Conservation (phyloP, 2,797 vertebrate species). For the Euthynnus affinis region DNA sequence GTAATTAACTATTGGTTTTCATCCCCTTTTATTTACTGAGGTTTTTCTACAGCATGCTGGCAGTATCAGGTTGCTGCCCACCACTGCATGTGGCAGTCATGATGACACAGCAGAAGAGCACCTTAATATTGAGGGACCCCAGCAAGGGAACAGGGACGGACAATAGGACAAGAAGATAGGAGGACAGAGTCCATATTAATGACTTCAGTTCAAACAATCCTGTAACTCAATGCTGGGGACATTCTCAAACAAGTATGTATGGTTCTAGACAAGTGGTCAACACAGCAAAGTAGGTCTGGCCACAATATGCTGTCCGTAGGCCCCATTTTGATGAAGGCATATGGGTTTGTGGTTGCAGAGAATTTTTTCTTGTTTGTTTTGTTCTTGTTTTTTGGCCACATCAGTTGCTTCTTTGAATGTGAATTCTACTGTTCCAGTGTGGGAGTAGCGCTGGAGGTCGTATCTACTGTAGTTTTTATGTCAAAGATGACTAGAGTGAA, state of each 20-base stretch:
- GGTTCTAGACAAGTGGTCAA: not conserved
- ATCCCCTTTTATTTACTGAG: constrained; percentile 51
- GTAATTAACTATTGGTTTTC: constrained; percentile 74
- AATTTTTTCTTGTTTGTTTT: too few relatives aligned
- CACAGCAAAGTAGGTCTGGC: constrained; percentile 1
- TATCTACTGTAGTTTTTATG: not conserved
- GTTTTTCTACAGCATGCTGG: not conserved
- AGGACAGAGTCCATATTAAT: not conserved
- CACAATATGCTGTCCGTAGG: not conserved
- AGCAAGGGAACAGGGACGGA: not conserved
- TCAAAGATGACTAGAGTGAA: not conserved
- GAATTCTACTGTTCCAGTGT: not conserved
- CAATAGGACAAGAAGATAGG: not conserved
- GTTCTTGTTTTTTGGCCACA: not conserved
- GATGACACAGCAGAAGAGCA: not conserved
- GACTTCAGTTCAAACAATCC: not conserved
- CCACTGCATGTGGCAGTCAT: not conserved
- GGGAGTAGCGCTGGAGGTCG: not conserved
- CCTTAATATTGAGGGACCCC: not conserved
- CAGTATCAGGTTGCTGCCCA: not conserved
- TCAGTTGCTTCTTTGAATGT: not conserved
- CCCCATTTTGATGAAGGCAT: not conserved
- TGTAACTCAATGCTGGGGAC: not conserved
- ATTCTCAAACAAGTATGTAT: not conserved
- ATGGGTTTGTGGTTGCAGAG: not conserved